Evolutionary conservation across 2,888 invertebrate species (phyloP).

Genomic region (Drosophila crucigera): DNA sequence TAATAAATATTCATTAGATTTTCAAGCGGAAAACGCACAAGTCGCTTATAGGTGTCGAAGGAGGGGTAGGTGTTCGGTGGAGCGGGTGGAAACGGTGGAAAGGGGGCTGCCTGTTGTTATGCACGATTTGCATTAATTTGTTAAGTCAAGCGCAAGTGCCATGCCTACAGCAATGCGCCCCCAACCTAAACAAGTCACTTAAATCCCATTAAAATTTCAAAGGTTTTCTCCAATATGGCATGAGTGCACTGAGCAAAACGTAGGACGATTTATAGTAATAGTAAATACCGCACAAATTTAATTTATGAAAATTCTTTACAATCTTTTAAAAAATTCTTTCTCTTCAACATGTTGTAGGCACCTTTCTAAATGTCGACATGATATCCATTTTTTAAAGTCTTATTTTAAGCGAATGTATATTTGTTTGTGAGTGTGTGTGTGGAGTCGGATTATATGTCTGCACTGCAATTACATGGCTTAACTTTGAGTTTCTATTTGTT

Average conservation of each 20-base stretch:
- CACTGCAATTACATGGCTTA: conserved; percentile 54
- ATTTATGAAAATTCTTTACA: background rate
- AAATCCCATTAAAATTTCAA: conserved; percentile 75
- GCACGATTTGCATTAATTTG: conserved; percentile 79
- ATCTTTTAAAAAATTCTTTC: background rate
- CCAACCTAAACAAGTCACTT: conserved; percentile 41
- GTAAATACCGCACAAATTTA: background rate
- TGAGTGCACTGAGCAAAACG: background rate
- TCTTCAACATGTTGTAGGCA: background rate
- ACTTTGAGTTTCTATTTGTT: conserved; percentile 39
- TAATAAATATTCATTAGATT: conserved; percentile 77
- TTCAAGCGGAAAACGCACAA: conserved; percentile 34
- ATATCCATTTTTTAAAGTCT: background rate
- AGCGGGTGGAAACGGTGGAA: background rate
- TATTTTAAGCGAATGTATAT: too few species aligned
- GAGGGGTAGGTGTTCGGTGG: background rate
- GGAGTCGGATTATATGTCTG: conserved; percentile 17
- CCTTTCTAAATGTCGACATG: fast-evolving
- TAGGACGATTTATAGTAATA: background rate
- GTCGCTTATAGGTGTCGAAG: background rate
- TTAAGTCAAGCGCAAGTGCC: conserved; percentile 78
- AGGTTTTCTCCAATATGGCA: conserved; percentile 17
- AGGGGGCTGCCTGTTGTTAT: conserved; percentile 31
- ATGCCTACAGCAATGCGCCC: conserved; percentile 37
- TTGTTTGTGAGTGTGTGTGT: background rate